A percentile compares a stretch with the other conserved stretches of the same genome.
These are phyloP conservation scores for Mesitornis unicolor DNA, from an alignment of 2,113 vertebrate species.

Conservation along the genomic window DNA sequence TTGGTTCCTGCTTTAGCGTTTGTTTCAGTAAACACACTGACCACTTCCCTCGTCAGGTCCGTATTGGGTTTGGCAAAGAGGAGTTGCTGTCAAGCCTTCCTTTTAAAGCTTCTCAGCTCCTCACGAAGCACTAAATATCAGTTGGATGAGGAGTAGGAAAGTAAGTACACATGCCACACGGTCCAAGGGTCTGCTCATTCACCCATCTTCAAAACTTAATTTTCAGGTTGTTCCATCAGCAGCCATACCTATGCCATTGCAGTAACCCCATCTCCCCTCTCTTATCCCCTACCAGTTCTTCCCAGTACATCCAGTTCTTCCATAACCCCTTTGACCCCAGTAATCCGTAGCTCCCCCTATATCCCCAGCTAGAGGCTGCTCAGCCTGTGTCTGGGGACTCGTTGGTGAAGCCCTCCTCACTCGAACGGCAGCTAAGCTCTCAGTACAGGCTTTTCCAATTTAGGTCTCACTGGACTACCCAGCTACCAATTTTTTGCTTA, in stretches of 20 bases:
- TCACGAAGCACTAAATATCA: not conserved
- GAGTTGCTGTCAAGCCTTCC: not conserved
- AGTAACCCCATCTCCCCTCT: not conserved
- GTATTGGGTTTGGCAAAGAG: not conserved
- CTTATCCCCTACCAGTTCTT: not conserved
- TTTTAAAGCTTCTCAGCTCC: not conserved
- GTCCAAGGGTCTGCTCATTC: not conserved
- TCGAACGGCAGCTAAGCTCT: fast-evolving
- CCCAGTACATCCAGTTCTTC: not conserved
- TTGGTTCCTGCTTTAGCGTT: not conserved
- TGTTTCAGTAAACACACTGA: fast-evolving
- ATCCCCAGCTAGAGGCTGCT: not conserved
- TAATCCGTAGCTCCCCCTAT: not conserved
- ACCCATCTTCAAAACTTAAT: not conserved
- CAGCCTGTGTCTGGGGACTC: not conserved
- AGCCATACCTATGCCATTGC: not conserved
- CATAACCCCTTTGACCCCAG: not conserved
- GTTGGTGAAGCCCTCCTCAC: not conserved
- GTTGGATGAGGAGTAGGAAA: not conserved
- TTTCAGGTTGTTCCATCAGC: not conserved
- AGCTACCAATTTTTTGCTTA: not conserved
- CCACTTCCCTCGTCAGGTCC: not conserved
- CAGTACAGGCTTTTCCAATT: not conserved
- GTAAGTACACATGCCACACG: not conserved
- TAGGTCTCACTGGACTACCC: not conserved